These are phyloP conservation scores for Enteromius viviparus DNA, from an alignment of 2,797 vertebrate species.

Conservation along the genomic window DNA sequence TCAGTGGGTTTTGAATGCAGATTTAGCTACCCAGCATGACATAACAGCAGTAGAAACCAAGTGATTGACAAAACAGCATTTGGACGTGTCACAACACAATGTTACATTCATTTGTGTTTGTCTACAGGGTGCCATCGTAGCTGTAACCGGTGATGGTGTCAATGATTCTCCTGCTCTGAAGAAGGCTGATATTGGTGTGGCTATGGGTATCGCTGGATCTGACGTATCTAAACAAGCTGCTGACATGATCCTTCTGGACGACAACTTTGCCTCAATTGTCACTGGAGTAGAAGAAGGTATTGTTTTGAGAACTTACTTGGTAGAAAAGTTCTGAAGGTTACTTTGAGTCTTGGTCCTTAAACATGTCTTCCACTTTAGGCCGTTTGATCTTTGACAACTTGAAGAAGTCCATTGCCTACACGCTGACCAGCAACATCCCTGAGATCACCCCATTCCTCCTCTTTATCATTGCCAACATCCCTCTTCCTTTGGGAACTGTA, in stretches of 20 bases:
- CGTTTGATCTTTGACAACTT: conserved; percentile 98
- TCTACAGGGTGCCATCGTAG: conserved; percentile 94
- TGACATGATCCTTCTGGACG: conserved; percentile 96
- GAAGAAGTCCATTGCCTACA: conserved; percentile 99
- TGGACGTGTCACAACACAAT: neutral
- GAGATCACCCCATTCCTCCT: conserved; percentile 97
- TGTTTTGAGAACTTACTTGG: too few relatives aligned
- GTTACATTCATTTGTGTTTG: neutral
- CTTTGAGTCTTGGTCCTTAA: neutral
- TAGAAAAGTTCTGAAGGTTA: neutral
- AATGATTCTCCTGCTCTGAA: conserved; percentile 80
- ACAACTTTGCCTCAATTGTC: conserved; percentile 97
- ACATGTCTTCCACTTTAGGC: conserved; percentile 69
- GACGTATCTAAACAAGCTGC: conserved; percentile 97
- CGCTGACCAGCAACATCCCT: conserved; percentile 97
- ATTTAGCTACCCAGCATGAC: neutral
- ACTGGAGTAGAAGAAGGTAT: conserved; percentile 96
- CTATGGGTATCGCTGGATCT: conserved; percentile 78
- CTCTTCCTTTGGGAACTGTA: conserved; percentile 92
- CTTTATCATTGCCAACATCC: conserved; percentile 95
- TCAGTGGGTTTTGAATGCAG: neutral
- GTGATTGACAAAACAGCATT: neutral
- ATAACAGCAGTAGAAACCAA: neutral
- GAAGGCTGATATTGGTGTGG: conserved; percentile 95
- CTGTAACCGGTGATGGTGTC: conserved; percentile 96